These are phyloP conservation scores for Chrysopa pallens DNA, from an alignment of 1,140 invertebrate genomes.

Conservation along the genomic window DNA sequence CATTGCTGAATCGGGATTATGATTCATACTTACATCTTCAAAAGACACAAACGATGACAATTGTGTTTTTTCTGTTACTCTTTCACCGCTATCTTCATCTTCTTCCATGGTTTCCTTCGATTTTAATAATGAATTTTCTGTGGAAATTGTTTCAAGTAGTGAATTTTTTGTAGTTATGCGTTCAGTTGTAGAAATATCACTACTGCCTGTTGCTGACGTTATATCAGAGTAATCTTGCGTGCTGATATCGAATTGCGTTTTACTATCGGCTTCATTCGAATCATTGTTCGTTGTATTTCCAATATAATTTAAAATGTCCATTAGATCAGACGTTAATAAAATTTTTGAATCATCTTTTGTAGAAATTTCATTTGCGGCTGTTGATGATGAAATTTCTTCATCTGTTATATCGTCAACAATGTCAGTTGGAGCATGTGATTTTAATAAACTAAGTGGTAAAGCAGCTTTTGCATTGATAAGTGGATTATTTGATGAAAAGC, in stretches of 20 bases:
- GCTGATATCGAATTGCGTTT: too few species aligned
- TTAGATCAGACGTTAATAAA: too few species aligned
- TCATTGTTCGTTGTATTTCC: too few species aligned
- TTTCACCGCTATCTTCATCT: slow-evolving; percentile 13
- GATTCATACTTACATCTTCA: slow-evolving; percentile 14
- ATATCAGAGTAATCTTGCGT: too few species aligned
- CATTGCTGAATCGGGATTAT: too few species aligned
- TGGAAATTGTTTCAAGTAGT: neutral
- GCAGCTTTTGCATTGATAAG: slow-evolving; percentile 8
- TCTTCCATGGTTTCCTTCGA: slow-evolving; percentile 16
- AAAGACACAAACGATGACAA: slow-evolving; percentile 8
- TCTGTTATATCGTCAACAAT: slow-evolving; percentile 2
- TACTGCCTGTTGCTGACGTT: too few species aligned
- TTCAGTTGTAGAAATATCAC: too few species aligned
- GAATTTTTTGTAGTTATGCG: too few species aligned
- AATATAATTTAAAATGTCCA: too few species aligned
- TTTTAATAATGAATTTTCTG: slow-evolving; percentile 2
- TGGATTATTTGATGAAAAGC: neutral
- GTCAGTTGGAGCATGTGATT: slow-evolving; percentile 10
- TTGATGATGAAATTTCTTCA: neutral
- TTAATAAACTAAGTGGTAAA: slow-evolving; percentile 10
- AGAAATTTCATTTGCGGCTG: neutral
- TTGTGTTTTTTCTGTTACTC: slow-evolving; percentile 10
- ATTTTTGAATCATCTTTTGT: too few species aligned
- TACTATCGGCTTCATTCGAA: too few species aligned